Evolutionary conservation across 2,888 invertebrate genomes (phyloP).

Genomic region (Megastigmus dorsalis): DNA sequence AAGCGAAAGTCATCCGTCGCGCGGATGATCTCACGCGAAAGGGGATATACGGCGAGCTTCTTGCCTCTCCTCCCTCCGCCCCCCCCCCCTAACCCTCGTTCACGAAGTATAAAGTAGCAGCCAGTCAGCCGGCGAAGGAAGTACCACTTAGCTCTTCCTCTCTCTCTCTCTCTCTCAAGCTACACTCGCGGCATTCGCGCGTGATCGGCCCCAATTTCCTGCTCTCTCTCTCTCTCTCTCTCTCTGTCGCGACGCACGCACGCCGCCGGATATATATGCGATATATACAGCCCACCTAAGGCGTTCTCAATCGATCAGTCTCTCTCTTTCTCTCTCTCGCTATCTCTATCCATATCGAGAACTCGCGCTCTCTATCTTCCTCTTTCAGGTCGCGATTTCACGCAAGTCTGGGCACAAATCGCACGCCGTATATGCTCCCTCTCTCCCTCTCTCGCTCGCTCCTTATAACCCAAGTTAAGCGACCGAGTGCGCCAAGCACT

Average conservation of each 20-base stretch:
- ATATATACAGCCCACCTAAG: too few species aligned
- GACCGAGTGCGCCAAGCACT: not conserved
- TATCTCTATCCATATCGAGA: not conserved
- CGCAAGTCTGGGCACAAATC: conserved; percentile 35
- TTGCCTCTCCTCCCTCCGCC: not conserved
- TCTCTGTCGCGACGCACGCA: conserved; percentile 26
- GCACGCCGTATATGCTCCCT: not conserved
- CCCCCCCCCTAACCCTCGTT: not conserved
- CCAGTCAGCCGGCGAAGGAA: conserved; percentile 16
- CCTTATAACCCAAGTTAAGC: not conserved
- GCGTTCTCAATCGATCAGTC: conserved; percentile 6
- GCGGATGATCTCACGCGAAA: not conserved
- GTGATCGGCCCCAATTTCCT: conserved; percentile 52
- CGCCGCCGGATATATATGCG: not conserved
- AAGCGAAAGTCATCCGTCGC: conserved; percentile 7
- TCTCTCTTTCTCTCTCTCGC: not conserved
- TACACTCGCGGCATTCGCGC: not conserved
- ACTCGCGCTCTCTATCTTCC: not conserved
- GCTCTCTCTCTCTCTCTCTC: too few species aligned
- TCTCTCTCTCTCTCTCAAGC: too few species aligned
- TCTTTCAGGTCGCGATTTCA: conserved; percentile 26
- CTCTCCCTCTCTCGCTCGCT: not conserved
- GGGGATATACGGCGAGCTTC: not conserved
- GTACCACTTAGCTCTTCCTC: conserved; percentile 39
- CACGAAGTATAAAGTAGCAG: conserved; percentile 7